Conservation (phyloP, 2,888 invertebrate species). For the Nasonia oneida region DNA sequence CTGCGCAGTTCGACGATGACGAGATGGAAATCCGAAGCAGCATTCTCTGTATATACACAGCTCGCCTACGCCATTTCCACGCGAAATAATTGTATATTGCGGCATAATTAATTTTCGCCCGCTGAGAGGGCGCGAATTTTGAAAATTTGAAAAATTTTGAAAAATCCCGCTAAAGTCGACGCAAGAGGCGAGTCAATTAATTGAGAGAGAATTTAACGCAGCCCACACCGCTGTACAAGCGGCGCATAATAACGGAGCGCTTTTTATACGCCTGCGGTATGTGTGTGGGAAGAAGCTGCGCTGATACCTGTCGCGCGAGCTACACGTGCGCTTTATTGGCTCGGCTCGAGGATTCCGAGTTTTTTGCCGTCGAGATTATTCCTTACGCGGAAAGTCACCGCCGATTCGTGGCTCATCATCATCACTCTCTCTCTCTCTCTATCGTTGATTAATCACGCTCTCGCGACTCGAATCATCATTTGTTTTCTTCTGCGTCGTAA, state of each 20-base stretch:
- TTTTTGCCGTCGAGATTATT: not conserved
- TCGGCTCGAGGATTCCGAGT: not conserved
- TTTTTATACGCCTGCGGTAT: not conserved
- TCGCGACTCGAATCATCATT: not conserved
- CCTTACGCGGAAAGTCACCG: not conserved
- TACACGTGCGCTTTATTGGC: not conserved
- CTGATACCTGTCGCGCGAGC: not conserved
- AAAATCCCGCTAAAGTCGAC: no score
- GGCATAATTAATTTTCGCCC: not conserved
- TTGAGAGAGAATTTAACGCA: not conserved
- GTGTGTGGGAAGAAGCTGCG: no score
- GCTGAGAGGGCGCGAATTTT: not conserved
- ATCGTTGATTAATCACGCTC: no score
- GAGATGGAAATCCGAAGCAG: not conserved
- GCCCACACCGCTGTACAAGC: not conserved
- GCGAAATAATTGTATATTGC: not conserved
- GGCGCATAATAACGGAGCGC: no score
- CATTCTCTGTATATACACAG: not conserved
- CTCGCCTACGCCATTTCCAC: not conserved
- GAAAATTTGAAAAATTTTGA: not conserved
- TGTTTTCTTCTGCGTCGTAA: constrained; percentile 3
- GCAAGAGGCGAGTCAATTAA: not conserved
- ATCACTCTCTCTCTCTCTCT: not conserved
- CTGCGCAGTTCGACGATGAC: not conserved
- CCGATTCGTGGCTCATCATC: not conserved